phyloP scores from a whole-genome alignment of 2,113 vertebrate species.

The Rallus limicola region DNA sequence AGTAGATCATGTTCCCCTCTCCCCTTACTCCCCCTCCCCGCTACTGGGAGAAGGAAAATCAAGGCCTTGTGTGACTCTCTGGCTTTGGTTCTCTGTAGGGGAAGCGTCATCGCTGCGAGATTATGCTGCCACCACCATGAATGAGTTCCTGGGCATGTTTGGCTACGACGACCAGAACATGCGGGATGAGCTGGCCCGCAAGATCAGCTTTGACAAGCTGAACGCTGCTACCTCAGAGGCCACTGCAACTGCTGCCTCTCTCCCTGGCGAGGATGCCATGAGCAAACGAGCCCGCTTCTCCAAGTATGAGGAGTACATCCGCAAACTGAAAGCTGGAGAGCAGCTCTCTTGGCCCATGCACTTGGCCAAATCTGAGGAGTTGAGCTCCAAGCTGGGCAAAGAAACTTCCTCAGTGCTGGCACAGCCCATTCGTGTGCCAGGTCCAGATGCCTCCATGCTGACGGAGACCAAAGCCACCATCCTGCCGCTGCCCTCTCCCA shows the following conservation, averaged over 20 bases:
- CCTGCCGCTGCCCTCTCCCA: slow-evolving; percentile 80
- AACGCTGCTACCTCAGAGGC: slow-evolving; percentile 89
- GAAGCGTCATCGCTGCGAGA: slow-evolving; percentile 91
- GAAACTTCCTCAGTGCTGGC: slow-evolving; percentile 74
- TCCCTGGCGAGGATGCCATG: slow-evolving; percentile 83
- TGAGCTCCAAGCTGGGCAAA: slow-evolving; percentile 86
- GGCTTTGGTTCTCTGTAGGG: slow-evolving; percentile 72
- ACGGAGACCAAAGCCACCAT: slow-evolving; percentile 91
- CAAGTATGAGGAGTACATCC: slow-evolving; percentile 99
- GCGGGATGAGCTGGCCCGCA: slow-evolving; percentile 92
- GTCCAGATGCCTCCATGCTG: slow-evolving; percentile 79
- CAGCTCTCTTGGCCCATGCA: slow-evolving; percentile 90
- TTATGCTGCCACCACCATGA: slow-evolving; percentile 98
- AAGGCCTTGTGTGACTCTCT: background rate
- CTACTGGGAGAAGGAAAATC: background rate
- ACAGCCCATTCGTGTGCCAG: slow-evolving; percentile 74
- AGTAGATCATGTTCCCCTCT: slow-evolving; percentile 78
- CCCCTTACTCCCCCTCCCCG: slow-evolving; percentile 16
- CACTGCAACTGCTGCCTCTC: slow-evolving; percentile 44
- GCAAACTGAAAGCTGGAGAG: slow-evolving; percentile 95
- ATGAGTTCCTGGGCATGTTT: slow-evolving; percentile 97
- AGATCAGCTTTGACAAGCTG: slow-evolving; percentile 95
- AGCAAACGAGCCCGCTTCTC: slow-evolving; percentile 93
- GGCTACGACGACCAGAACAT: slow-evolving; percentile 96
- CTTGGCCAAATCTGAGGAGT: slow-evolving; percentile 84